Evolutionary conservation across 2,113 vertebrate genomes (phyloP).

Genomic region (Takifugu flavidus): DNA sequence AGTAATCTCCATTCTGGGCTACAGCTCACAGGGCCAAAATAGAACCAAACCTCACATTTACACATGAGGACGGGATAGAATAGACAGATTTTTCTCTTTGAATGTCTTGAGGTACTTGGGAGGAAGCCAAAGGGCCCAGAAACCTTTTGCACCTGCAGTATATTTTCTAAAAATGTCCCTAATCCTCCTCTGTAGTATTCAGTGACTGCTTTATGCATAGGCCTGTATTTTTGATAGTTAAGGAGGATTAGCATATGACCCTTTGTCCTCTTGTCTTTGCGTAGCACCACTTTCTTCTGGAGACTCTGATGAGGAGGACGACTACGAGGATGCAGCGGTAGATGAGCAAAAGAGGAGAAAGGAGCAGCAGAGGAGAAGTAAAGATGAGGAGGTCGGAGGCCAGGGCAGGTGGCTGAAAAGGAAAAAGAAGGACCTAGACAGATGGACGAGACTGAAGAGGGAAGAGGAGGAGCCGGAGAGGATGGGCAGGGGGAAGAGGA

Average conservation of each 20-base stretch:
- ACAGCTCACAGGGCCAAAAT: too few relatives aligned
- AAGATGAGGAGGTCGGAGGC: constrained; percentile 27
- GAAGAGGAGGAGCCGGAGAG: constrained; percentile 62
- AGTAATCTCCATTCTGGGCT: too few relatives aligned
- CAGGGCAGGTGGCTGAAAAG: constrained; percentile 61
- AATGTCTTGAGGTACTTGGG: too few relatives aligned
- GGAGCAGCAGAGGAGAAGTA: constrained; percentile 50
- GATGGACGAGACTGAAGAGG: constrained; percentile 61
- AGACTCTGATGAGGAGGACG: constrained; percentile 80
- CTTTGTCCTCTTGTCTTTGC: background rate
- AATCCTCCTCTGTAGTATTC: too few relatives aligned
- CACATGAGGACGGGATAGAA: too few relatives aligned
- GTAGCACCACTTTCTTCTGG: constrained; percentile 62
- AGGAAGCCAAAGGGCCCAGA: too few relatives aligned
- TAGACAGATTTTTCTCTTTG: too few relatives aligned
- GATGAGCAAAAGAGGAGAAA: constrained; percentile 39
- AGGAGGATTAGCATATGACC: background rate
- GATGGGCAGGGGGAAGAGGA: constrained; percentile 69
- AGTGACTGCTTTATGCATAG: too few relatives aligned
- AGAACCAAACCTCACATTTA: too few relatives aligned
- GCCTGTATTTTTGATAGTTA: too few relatives aligned
- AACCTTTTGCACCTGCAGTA: too few relatives aligned
- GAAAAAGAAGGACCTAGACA: constrained; percentile 33
- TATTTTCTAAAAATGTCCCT: too few relatives aligned
- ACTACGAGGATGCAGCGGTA: constrained; percentile 43